Evolutionary conservation across 2,113 vertebrate species (phyloP), one percentile per base, ranked within the genome.

Genomic region (Shinisaurus crocodilurus): DNA sequence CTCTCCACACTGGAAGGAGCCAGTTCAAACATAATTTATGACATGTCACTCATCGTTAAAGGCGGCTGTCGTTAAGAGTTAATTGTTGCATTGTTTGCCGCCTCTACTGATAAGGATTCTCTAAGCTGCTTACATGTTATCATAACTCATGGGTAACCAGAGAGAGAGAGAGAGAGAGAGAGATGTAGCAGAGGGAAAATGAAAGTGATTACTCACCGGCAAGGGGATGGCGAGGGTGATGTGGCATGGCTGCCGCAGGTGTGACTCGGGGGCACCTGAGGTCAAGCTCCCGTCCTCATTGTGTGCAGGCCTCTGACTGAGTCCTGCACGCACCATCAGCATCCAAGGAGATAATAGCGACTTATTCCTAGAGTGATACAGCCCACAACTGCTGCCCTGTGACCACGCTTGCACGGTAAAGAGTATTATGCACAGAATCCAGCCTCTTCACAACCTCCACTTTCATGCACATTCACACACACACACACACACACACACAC

Each of bases 21-120:
- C 94, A 91, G 94, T 91, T 95, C 94, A 94, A 94, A 96, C 93
- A 90, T 94, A 95, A 96, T 97, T 97, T 97, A 95, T 94, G 95
- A 92, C 48, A 43, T 91, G 96, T 95, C 96, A 95, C 93, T 97
- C 94, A 93, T 89, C 93, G 95, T 93, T 94, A 95, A 96, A 93
- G 95, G 95, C 92, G 92, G 91, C 91, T 97, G 96, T 96, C 95
- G 89, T 96, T 94, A 94, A 92, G 90, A 95, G 93, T 94, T 96
- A 95, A 96, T 95, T 70, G 92, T 93, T 91, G 91, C 92, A 89
- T 90, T 94, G 94, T 95, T 93, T 84, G 88, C 94, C 86, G 91
- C 90, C 88, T 90, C 93, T 84, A 96, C 89, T 0, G 91, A 95
- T 96, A 95, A 96, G 95, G 92, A 93, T 97, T 96, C 93, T 93